Evolutionary conservation across 2,113 vertebrate genomes (phyloP).

Genomic region (Halcyon malimbica): DNA sequence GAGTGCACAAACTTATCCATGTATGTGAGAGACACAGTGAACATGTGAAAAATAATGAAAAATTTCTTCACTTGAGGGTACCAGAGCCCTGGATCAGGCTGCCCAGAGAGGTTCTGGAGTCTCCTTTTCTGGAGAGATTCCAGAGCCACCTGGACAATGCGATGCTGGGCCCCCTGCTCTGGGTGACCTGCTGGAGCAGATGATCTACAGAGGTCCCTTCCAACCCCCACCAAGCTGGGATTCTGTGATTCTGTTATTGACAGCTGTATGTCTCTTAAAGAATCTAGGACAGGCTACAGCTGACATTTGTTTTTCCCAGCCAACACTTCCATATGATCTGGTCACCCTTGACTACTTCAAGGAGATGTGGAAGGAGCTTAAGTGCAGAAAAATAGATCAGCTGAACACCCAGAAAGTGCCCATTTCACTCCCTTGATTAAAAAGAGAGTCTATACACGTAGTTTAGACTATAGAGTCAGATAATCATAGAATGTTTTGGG

Average conservation of each 20-base stretch:
- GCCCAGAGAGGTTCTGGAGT: too few species aligned
- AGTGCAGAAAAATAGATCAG: neutral
- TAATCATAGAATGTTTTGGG: too few species aligned
- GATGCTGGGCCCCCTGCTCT: too few species aligned
- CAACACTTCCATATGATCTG: neutral
- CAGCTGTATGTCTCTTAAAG: neutral
- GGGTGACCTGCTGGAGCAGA: too few species aligned
- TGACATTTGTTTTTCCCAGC: neutral
- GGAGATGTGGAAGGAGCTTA: neutral
- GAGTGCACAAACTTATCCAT: rapidly evolving
- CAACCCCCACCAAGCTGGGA: too few species aligned
- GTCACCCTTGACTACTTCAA: neutral
- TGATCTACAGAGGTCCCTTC: too few species aligned
- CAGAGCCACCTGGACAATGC: too few species aligned
- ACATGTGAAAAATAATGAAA: too few species aligned
- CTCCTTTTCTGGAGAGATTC: too few species aligned
- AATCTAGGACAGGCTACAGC: rapidly evolving
- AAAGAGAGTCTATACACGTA: neutral
- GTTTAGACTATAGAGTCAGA: neutral
- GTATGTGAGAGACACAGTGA: rapidly evolving
- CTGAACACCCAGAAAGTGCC: neutral
- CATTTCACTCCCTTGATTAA: neutral
- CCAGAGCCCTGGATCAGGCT: too few species aligned
- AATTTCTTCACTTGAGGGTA: too few species aligned
- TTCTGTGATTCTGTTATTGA: too few species aligned